phyloP scores from a whole-genome alignment of 2,113 vertebrate species.

The Butastur rufipennis region DNA sequence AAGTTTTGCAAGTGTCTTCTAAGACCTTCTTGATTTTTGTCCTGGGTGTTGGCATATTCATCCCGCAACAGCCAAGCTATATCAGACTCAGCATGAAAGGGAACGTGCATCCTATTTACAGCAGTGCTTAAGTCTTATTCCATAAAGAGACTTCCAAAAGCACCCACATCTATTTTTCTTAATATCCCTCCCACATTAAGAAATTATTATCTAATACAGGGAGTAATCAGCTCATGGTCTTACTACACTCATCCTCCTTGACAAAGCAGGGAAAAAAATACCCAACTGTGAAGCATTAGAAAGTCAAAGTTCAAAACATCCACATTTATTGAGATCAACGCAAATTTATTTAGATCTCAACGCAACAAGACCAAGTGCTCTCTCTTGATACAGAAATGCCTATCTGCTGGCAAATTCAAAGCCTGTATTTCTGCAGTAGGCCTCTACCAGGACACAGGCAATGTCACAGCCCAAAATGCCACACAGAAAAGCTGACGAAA shows the following conservation, averaged over 20 bases:
- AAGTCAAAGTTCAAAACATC: constrained; percentile 21
- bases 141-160: constrained; percentile 5
- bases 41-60: background rate
- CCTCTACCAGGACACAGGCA: background rate
- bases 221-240: constrained; percentile 32
- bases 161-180: background rate
- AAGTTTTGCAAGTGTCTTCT: background rate
- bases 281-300: background rate
- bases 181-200: constrained; percentile 31
- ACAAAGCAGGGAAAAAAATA: background rate
- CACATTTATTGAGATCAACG: background rate
- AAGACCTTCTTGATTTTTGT: background rate
- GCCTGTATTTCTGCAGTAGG: background rate
- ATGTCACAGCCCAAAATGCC: background rate
- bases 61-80: background rate
- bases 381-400: background rate
- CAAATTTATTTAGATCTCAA: background rate
- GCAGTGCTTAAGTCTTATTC: background rate
- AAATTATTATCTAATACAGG: constrained; percentile 8
- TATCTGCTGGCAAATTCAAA: background rate
- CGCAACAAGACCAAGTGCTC: background rate
- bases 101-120: background rate
- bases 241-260: background rate
- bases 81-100: background rate
- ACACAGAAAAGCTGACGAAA: background rate